Evolutionary conservation across 2,888 invertebrate species (phyloP).

Genomic region (Andrena camellia): DNA sequence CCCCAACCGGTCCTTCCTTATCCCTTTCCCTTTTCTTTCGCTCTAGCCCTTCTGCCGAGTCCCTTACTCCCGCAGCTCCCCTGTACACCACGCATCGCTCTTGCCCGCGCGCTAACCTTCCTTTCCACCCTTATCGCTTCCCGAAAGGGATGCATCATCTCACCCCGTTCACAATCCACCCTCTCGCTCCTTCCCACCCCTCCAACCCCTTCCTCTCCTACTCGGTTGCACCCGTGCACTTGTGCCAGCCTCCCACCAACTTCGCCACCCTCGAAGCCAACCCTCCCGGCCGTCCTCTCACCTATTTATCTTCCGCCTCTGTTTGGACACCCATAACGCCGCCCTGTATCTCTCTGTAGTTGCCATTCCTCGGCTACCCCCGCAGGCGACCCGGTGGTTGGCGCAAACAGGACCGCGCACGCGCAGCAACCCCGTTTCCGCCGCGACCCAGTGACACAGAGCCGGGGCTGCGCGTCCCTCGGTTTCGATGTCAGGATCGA

Average conservation of each 20-base stretch:
- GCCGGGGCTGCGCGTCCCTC: not conserved
- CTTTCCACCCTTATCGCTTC: not conserved
- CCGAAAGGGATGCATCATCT: not conserved
- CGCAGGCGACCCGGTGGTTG: slow-evolving; percentile 26
- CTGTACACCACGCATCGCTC: not conserved
- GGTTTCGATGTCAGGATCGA: slow-evolving; percentile 44
- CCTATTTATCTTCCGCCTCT: slow-evolving; percentile 43
- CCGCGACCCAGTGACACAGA: slow-evolving; percentile 56
- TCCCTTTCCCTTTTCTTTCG: not conserved
- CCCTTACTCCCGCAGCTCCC: no score
- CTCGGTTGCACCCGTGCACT: not conserved
- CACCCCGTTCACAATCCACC: slow-evolving; percentile 11
- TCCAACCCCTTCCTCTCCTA: not conserved
- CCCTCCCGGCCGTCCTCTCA: slow-evolving; percentile 10
- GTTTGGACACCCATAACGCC: slow-evolving; percentile 43
- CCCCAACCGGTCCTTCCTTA: not conserved
- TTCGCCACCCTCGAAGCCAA: not conserved
- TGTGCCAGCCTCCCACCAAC: not conserved
- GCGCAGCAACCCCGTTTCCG: slow-evolving; percentile 38
- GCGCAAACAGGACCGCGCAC: slow-evolving; percentile 46
- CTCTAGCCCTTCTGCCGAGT: not conserved
- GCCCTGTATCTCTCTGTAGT: slow-evolving; percentile 25
- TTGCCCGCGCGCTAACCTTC: not conserved
- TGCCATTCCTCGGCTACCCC: slow-evolving; percentile 23
- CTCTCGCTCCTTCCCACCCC: slow-evolving; percentile 7